A percentile compares a stretch with the other conserved stretches of the same genome.
Conservation (phyloP, 1,140 invertebrate genomes). For the Uloborus diversus region DNA sequence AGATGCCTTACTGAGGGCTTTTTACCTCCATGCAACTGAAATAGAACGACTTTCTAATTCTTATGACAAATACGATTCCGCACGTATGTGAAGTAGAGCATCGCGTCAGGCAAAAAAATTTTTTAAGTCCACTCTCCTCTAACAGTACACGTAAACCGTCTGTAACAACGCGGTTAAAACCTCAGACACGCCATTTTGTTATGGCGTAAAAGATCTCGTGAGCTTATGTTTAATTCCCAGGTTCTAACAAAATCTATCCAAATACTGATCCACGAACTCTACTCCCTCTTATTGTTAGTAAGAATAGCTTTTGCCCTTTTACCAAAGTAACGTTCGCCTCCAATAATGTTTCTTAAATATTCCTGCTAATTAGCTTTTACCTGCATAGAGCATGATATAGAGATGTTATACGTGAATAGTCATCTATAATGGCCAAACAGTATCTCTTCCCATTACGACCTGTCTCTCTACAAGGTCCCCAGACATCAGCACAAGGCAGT, state of each 20-base stretch:
- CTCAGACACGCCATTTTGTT: background rate
- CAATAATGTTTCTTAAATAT: background rate
- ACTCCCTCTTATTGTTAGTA: background rate
- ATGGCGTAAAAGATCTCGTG: background rate
- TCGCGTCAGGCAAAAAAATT: background rate
- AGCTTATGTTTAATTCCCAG: background rate
- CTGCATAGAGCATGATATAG: too few species aligned
- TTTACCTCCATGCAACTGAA: background rate
- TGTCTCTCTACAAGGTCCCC: too few species aligned
- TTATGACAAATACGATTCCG: constrained; percentile 1
- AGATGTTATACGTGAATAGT: too few species aligned
- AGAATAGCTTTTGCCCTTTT: background rate
- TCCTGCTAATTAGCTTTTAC: background rate
- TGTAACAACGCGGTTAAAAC: background rate
- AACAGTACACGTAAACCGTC: background rate
- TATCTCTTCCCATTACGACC: too few species aligned
- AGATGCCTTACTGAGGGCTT: background rate
- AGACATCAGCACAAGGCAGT: too few species aligned
- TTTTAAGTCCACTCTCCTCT: background rate
- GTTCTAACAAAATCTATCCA: background rate
- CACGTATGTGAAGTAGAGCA: background rate
- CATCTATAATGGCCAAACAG: too few species aligned
- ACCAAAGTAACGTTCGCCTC: background rate
- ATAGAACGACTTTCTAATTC: background rate
- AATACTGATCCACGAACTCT: background rate